phyloP scores from a whole-genome alignment of 2,888 invertebrate genomes.

The Sympetrum striolatum region DNA sequence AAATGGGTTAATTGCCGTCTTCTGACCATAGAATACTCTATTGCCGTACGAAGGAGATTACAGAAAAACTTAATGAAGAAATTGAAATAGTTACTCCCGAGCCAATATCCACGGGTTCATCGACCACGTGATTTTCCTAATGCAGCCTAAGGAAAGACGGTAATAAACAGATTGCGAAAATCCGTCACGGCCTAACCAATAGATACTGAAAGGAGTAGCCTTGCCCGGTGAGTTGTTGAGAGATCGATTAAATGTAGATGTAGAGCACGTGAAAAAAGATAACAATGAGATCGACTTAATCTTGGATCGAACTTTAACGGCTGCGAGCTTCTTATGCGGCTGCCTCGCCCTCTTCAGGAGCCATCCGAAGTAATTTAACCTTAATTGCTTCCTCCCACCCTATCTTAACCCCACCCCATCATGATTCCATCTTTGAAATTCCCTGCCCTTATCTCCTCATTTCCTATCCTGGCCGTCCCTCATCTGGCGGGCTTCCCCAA shows the following conservation, averaged over 20 bases:
- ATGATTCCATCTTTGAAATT: background rate
- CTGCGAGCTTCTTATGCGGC: background rate
- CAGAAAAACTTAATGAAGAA: too few species aligned
- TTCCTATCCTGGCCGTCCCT: background rate
- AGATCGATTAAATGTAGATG: slow-evolving; percentile 7
- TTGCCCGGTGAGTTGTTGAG: slow-evolving; percentile 4
- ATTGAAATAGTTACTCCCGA: background rate
- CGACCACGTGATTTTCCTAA: background rate
- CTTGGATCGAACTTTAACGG: background rate
- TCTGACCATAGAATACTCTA: too few species aligned
- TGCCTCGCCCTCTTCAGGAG: slow-evolving; percentile 24
- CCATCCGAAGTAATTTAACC: slow-evolving; percentile 35
- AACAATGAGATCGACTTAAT: slow-evolving; percentile 25
- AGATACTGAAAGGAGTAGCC: background rate
- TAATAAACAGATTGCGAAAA: background rate
- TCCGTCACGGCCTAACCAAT: background rate
- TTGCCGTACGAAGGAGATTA: too few species aligned
- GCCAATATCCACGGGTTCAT: background rate
- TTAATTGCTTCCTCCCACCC: slow-evolving; percentile 23
- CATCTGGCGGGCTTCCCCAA: background rate
- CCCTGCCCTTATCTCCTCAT: background rate
- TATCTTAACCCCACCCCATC: background rate
- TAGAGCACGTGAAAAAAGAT: background rate
- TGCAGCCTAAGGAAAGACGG: background rate
- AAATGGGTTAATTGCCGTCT: too few species aligned